These are phyloP conservation scores for Phrynocephalus forsythii DNA, from an alignment of 2,797 vertebrate species.

Conservation along the genomic window DNA sequence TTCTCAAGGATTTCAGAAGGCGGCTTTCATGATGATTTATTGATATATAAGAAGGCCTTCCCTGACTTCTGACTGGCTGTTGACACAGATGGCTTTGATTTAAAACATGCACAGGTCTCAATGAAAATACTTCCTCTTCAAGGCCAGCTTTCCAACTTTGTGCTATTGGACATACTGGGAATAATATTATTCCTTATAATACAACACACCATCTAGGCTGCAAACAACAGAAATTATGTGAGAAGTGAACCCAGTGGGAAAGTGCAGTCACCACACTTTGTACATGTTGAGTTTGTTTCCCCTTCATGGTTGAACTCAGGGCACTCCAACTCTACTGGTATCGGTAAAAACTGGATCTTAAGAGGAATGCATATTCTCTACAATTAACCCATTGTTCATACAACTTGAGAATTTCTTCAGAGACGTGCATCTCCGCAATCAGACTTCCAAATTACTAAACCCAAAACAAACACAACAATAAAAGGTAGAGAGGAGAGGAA, in stretches of 20 bases:
- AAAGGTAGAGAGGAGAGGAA: too few relatives aligned
- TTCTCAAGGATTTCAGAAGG: constrained; percentile 45
- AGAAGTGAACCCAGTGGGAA: not conserved
- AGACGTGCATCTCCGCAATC: too few relatives aligned
- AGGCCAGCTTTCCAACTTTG: not conserved
- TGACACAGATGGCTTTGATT: constrained; percentile 17
- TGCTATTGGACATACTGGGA: not conserved
- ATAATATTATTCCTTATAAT: not conserved
- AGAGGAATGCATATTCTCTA: not conserved
- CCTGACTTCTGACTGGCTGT: not conserved
- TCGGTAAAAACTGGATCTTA: not conserved
- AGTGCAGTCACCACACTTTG: not conserved
- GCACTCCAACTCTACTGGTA: not conserved
- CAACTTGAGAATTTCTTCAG: too few relatives aligned
- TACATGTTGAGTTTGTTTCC: not conserved
- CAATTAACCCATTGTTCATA: too few relatives aligned
- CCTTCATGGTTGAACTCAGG: not conserved
- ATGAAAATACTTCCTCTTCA: not conserved
- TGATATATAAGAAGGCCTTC: constrained; percentile 23
- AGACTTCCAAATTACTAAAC: too few relatives aligned
- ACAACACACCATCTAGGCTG: not conserved
- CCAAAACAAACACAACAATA: too few relatives aligned
- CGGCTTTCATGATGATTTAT: not conserved
- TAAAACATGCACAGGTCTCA: not conserved
- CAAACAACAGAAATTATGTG: not conserved